Base-by-base conservation (phyloP, 2,113 vertebrate genomes). In the Paralichthys olivaceus region DNA sequence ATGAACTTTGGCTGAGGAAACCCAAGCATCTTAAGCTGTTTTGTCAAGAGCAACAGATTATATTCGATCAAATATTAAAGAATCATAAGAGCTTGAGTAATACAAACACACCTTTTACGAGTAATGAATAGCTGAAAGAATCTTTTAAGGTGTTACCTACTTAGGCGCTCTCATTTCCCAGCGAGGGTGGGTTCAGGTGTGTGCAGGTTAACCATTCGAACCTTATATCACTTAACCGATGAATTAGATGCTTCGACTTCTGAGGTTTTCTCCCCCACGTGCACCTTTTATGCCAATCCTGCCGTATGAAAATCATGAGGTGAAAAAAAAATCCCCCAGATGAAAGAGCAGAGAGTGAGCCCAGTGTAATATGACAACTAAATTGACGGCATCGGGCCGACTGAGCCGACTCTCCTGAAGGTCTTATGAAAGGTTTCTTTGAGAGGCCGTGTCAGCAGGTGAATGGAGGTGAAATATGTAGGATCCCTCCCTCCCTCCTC, bases 381-480 rank as follows among this genome's bases (percentile, higher is more conserved):
- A 86, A 90, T 87, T 90, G 86, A 91, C 69, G 62, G 80, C 69
- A 75, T 59, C 40, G 75, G 84, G 78, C 75, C 34, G 79, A 80
- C 81, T 84, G 80, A 88, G 87, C 82, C 59, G 83, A 82, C 66
- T 91, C 83, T 73, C 91, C 81, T 81, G 81, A 89, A 79, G 78
- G 74, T 77, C 83, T 88, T 88, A 93, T 93, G 91, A 92, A 93
- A 93, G 86, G 85, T 82, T 91, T 86, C 91, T 91, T 91, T 92
- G 86, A 93, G 75, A 80, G 86, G 87, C 88, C 84, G 66, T 86
- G 87, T 91, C 90, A 89, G 87, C 84, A 90, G 88, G 87, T 93
- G 90, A 91, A 87, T 88, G 79, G 84, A 84, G 87, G 87, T 91
- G 89, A 93, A 91, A 90, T 88, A 86, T 87, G 82, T 79, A 62